Conservation (phyloP, 2,888 invertebrate genomes). For the Koerneria pararmatus region DNA sequence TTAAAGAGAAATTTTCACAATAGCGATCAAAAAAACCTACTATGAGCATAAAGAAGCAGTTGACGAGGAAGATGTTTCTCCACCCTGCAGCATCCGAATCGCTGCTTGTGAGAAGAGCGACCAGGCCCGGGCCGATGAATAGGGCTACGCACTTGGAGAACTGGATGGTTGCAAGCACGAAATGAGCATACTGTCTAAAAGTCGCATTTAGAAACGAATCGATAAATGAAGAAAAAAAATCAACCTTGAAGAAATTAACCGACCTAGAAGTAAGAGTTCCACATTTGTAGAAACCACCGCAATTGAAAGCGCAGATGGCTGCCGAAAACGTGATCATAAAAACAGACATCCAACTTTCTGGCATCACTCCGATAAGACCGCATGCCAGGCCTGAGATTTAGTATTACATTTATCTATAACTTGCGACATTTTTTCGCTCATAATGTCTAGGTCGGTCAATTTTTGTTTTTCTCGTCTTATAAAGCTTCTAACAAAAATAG, state of each 20-base stretch:
- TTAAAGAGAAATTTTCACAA: neutral
- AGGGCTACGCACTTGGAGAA: constrained; percentile 52
- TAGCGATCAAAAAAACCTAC: constrained; percentile 17
- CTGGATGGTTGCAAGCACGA: constrained; percentile 48
- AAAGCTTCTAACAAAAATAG: no score
- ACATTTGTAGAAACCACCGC: constrained; percentile 55
- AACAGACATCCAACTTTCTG: neutral
- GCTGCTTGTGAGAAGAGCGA: neutral
- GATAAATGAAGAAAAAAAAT: neutral
- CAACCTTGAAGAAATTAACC: neutral
- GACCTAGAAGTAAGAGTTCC: constrained; percentile 47
- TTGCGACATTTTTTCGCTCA: no score
- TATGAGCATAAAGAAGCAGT: constrained; percentile 33
- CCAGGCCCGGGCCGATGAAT: constrained; percentile 43
- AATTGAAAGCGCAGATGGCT: constrained; percentile 44
- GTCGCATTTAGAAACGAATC: neutral
- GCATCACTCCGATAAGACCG: constrained; percentile 19
- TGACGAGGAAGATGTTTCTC: constrained; percentile 26
- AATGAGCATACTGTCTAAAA: constrained; percentile 44
- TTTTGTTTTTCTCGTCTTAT: no score
- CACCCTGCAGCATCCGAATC: constrained; percentile 20
- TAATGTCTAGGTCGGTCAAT: no score
- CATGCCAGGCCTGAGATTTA: constrained; percentile 16
- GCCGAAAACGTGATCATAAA: constrained; percentile 14
- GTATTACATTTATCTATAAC: no score